phyloP scores from a whole-genome alignment of 2,797 vertebrate species.

The Euphonia xanthogaster region DNA sequence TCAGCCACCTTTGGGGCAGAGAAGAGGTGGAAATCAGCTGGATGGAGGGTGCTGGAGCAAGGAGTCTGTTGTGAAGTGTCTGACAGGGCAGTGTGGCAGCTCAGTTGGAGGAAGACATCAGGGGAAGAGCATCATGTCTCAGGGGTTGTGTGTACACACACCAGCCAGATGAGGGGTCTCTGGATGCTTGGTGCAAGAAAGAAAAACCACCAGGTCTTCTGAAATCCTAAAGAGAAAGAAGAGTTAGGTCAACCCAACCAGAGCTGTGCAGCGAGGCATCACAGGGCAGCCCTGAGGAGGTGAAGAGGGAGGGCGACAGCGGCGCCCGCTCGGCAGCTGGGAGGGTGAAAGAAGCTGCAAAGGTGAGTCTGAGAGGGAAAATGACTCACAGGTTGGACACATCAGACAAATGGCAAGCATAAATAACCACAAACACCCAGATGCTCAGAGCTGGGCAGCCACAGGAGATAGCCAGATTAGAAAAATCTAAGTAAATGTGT shows the following conservation, averaged over 20 bases:
- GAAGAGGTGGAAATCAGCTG: background rate
- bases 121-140: background rate
- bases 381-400: background rate
- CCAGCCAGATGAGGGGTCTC: background rate
- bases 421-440: constrained; percentile 6
- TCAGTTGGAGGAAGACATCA: fast-evolving
- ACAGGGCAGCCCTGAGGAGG: background rate
- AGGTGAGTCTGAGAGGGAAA: constrained; percentile 6
- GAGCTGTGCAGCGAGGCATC: background rate
- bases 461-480: constrained; percentile 23
- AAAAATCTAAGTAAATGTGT: constrained; percentile 19
- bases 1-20: background rate
- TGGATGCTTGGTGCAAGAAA: background rate
- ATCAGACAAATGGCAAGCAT: background rate
- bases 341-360: background rate
- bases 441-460: background rate
- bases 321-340: fast-evolving
- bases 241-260: background rate
- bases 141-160: fast-evolving
- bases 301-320: background rate
- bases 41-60: background rate
- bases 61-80: background rate
- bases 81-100: fast-evolving
- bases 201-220: background rate
- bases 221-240: background rate